Conservation (phyloP, 2,888 invertebrate species). For the Epirrita christyi region DNA sequence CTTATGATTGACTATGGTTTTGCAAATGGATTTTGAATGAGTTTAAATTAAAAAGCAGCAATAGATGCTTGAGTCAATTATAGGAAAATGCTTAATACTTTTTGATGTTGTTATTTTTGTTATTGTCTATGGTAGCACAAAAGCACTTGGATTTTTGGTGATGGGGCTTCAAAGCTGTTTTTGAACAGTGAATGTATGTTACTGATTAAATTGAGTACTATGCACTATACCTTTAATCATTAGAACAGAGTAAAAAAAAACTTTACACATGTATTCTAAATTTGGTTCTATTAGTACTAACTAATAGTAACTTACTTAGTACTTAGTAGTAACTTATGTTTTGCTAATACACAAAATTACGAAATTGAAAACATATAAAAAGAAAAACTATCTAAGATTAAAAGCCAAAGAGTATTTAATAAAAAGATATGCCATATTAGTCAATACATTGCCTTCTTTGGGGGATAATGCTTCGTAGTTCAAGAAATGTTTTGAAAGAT, state of each 20-base stretch:
- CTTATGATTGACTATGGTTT: conserved; percentile 35
- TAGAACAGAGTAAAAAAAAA: background rate
- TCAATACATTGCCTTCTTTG: conserved; percentile 12
- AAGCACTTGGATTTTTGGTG: conserved; percentile 70
- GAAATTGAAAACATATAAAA: too few relatives aligned
- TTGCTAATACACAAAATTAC: too few relatives aligned
- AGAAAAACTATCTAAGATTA: background rate
- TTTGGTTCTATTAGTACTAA: too few relatives aligned
- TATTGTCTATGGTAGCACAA: conserved; percentile 66
- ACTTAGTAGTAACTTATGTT: too few relatives aligned
- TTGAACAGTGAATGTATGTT: conserved; percentile 28
- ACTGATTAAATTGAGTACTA: background rate
- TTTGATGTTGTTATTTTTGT: conserved; percentile 56
- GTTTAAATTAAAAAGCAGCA: background rate
- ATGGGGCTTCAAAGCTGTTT: conserved; percentile 59
- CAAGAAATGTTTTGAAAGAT: background rate
- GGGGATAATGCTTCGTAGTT: conserved; percentile 33
- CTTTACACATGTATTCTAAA: too few relatives aligned
- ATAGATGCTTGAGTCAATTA: conserved; percentile 18
- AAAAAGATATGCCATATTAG: conserved; percentile 13
- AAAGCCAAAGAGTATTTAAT: conserved; percentile 9
- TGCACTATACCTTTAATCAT: background rate
- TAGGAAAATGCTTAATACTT: conserved; percentile 25
- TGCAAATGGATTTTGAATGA: background rate
- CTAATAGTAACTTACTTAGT: too few relatives aligned